Evolutionary conservation across 1,140 invertebrate species (phyloP), one percentile per base, ranked within the genome.

Genomic region (Grapholita molesta): DNA sequence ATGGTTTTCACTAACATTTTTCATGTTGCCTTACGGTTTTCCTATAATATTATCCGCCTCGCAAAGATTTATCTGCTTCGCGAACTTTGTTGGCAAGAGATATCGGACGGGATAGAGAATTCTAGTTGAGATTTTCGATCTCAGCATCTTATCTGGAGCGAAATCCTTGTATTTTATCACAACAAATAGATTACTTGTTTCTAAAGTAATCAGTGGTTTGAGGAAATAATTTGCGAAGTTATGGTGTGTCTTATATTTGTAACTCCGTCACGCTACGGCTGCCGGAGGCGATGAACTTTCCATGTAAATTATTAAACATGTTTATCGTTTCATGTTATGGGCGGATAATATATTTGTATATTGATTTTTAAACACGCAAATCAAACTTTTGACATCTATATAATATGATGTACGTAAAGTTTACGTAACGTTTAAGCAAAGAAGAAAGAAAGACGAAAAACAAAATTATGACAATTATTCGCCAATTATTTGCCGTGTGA

Each of bases 51-150:
- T 28, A 55, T 55, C 53, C 52, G 23, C 52, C 53, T 28, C 53
- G 12, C 11, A 11, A 6, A 55, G 53, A 55, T 55, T 55, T 55
- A 55, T 55, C 24, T 55, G 53, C 11, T 28, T 7, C 24, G 53
- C 24, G 24, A 55, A 55, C 53, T 55, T 55, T 55, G 53, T 55
- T 55, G 53, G 53, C 53, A 28, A 24, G 53, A 48, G 42, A 48
- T 48, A 21, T 48, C 42, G 42, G 38, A 42, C 38, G 38, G 42
- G 42, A 48, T 48, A 48, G 21, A 21, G 42, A 48, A 48, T 48
- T 21, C 42, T 48, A 48, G 42, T 48, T 48, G 42, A 48, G 42
- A 48, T 48, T 48, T 48, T 48, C 42, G 42, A 48, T 48, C 6
- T 48, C 42, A 21, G 18, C 42, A n/a, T 48, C 42, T 21, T 21